Evolutionary conservation across 1,140 invertebrate species (phyloP).

Genomic region (Patella vulgata): DNA sequence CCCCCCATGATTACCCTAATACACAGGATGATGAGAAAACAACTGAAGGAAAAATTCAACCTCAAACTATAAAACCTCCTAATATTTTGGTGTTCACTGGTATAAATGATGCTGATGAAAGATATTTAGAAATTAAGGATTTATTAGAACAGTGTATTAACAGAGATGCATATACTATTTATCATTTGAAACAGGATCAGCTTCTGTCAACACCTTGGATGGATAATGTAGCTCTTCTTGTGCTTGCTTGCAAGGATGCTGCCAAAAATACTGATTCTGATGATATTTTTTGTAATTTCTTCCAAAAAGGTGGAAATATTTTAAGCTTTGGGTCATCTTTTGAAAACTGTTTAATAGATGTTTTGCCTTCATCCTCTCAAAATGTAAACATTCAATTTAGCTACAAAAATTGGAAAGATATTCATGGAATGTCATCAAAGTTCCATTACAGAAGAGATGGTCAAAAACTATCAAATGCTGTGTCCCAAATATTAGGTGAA

Average conservation of each 20-base stretch:
- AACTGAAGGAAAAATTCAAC: no score
- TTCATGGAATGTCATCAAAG: constrained; percentile 72
- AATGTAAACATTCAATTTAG: constrained; percentile 62
- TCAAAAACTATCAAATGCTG: background rate
- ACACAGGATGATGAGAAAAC: no score
- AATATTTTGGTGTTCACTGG: constrained; percentile 84
- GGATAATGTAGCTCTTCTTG: constrained; percentile 77
- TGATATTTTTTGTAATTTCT: constrained; percentile 76
- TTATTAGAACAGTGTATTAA: constrained; percentile 77
- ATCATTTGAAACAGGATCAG: constrained; percentile 75
- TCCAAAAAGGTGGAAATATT: constrained; percentile 75
- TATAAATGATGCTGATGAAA: constrained; percentile 74
- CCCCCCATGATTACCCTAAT: no score
- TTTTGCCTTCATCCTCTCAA: constrained; percentile 67
- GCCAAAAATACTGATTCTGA: constrained; percentile 74
- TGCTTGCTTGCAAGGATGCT: constrained; percentile 76
- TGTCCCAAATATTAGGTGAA: background rate
- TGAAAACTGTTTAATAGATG: constrained; percentile 79
- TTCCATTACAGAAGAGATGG: background rate
- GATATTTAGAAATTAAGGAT: constrained; percentile 77
- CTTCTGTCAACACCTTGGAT: constrained; percentile 76
- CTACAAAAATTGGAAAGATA: constrained; percentile 83
- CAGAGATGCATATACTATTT: constrained; percentile 80
- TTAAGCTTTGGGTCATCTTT: constrained; percentile 77
- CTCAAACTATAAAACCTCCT: constrained; percentile 76